A percentile compares a stretch with the other conserved stretches of the same genome.
Conservation (phyloP, 2,797 vertebrate genomes). For the Gouania willdenowi region DNA sequence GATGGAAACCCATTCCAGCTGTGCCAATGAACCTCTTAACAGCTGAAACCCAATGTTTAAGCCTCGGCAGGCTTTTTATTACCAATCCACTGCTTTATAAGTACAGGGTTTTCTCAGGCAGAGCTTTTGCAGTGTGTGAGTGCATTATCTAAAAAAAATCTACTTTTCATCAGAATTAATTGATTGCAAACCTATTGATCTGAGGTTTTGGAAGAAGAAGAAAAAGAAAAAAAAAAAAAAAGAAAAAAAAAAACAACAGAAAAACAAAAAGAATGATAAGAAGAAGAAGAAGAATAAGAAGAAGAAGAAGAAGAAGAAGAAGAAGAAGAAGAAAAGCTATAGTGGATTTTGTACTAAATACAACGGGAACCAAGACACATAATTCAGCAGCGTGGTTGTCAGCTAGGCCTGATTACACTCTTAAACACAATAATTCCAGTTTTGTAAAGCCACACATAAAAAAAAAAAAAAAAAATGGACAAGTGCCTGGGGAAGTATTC, state of each 20-base stretch:
- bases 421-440: slow-evolving; percentile 19
- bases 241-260: not conserved
- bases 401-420: slow-evolving; percentile 26
- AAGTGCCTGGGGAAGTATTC: slow-evolving; percentile 18
- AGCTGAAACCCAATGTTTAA: slow-evolving; percentile 38
- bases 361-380: no score
- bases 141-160: slow-evolving; percentile 1
- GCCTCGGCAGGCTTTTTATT: slow-evolving; percentile 12
- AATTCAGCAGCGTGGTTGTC: slow-evolving; percentile 15
- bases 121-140: not conserved
- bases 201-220: no score
- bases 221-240: no score
- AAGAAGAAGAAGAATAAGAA: no score
- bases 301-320: no score
- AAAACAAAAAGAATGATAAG: slow-evolving; percentile 3
- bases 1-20: slow-evolving; percentile 54
- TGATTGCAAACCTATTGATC: no score
- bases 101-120: not conserved
- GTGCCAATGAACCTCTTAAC: slow-evolving; percentile 42
- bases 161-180: no score
- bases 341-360: no score
- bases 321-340: no score
- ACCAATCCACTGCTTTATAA: slow-evolving; percentile 17
- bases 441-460: slow-evolving; percentile 11
- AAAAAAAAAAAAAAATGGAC: slow-evolving; percentile 8